Conservation (phyloP, 1,140 invertebrate genomes). For the Pachypeltis micranthus region DNA sequence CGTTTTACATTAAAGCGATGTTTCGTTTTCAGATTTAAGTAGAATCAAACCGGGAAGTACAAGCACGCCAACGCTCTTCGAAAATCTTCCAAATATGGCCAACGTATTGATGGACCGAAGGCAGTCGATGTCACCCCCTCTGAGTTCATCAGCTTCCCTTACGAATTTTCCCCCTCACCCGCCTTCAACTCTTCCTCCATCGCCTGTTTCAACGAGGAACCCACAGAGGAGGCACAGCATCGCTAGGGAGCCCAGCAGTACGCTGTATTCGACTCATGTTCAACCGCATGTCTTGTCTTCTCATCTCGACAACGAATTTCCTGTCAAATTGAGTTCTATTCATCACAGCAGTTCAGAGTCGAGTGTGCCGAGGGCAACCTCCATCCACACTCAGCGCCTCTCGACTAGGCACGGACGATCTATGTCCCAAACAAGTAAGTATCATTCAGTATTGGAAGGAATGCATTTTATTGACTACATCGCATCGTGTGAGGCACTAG, state of each 20-base stretch:
- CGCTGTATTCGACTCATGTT: slow-evolving; percentile 11
- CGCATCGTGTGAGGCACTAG: too few species aligned
- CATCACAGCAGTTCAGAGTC: slow-evolving; percentile 47
- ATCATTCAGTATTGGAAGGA: too few species aligned
- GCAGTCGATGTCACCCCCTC: background rate
- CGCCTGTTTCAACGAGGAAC: background rate
- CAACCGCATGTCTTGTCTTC: background rate
- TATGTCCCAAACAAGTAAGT: background rate
- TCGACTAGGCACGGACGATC: background rate
- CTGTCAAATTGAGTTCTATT: slow-evolving; percentile 38
- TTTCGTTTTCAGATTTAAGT: too few species aligned
- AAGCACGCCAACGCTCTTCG: background rate
- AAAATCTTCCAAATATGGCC: background rate
- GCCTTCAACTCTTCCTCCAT: background rate
- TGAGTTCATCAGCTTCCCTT: background rate
- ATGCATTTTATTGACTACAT: too few species aligned
- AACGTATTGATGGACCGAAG: background rate
- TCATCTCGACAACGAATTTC: slow-evolving; percentile 18
- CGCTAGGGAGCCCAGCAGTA: background rate
- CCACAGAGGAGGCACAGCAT: background rate
- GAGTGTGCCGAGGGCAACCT: slow-evolving; percentile 15
- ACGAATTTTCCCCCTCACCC: background rate
- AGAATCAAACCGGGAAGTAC: too few species aligned
- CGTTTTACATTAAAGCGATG: too few species aligned
- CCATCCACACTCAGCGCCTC: slow-evolving; percentile 1